These are phyloP conservation scores for Ennomos quercinarius DNA, from an alignment of 2,888 invertebrate genomes.

Conservation along the genomic window DNA sequence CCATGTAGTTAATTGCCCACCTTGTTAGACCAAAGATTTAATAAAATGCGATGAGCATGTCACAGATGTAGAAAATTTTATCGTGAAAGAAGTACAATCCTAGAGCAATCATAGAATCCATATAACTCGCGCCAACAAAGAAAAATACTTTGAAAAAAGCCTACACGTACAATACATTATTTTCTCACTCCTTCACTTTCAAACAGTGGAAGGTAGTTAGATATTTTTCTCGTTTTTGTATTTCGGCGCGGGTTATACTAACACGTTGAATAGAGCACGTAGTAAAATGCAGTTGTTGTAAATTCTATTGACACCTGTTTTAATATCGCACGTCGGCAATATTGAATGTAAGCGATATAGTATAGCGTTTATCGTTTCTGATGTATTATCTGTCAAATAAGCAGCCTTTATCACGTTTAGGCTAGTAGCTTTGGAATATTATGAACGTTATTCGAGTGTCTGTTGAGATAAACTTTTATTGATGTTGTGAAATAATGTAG, in stretches of 20 bases:
- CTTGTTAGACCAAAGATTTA: slow-evolving; percentile 5
- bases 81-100: neutral
- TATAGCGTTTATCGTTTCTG: slow-evolving; percentile 61
- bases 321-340: slow-evolving; percentile 61
- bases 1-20: neutral
- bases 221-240: too few relatives aligned
- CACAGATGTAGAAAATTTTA: neutral
- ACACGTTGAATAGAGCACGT: slow-evolving; percentile 31
- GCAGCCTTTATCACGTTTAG: slow-evolving; percentile 64
- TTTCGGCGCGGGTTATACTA: neutral
- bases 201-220: too few relatives aligned
- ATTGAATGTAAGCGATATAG: slow-evolving; percentile 56
- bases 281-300: slow-evolving; percentile 45
- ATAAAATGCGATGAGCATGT: neutral
- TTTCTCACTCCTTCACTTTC: too few relatives aligned
- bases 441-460: slow-evolving; percentile 72
- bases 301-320: slow-evolving; percentile 54
- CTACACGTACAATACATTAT: too few relatives aligned
- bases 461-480: slow-evolving; percentile 70
- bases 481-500: slow-evolving; percentile 64
- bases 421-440: slow-evolving; percentile 62
- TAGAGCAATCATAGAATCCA: slow-evolving; percentile 21
- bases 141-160: too few relatives aligned
- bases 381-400: slow-evolving; percentile 74
- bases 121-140: neutral